phyloP scores from a whole-genome alignment of 2,797 vertebrate genomes.

The Masticophis lateralis region DNA sequence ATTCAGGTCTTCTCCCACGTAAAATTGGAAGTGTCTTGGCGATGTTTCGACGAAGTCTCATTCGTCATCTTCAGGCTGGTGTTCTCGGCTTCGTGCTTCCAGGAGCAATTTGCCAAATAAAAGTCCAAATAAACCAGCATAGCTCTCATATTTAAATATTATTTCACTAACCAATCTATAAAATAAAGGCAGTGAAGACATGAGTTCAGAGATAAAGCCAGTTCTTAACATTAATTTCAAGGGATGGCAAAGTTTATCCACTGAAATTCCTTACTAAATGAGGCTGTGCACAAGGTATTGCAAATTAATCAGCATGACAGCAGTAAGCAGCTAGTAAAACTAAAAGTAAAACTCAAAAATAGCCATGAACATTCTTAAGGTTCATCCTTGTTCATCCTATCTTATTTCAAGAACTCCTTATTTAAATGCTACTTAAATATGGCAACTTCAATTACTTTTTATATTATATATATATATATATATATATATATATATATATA shows the following conservation, averaged over 20 bases:
- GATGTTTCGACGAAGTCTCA: too few relatives aligned
- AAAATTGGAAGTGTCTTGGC: too few relatives aligned
- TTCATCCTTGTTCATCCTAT: background rate
- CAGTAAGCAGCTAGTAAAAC: background rate
- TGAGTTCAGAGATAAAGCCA: background rate
- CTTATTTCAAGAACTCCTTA: background rate
- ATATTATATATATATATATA: too few relatives aligned
- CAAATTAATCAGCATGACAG: background rate
- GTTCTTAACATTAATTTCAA: background rate
- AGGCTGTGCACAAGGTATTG: background rate
- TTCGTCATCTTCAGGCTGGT: too few relatives aligned
- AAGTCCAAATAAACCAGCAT: background rate
- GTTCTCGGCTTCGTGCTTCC: too few relatives aligned
- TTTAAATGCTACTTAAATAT: background rate
- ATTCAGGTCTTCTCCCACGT: too few relatives aligned
- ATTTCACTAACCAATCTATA: background rate
- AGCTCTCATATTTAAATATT: background rate
- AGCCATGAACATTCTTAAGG: background rate
- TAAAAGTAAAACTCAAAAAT: background rate
- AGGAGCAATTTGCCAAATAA: too few relatives aligned
- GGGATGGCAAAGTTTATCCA: too few relatives aligned
- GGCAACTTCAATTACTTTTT: background rate
- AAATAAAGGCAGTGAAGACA: background rate
- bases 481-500: too few relatives aligned
- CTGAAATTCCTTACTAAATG: background rate